Conservation (phyloP, 1,140 invertebrate species). For the Drosophila pallidifrons region DNA sequence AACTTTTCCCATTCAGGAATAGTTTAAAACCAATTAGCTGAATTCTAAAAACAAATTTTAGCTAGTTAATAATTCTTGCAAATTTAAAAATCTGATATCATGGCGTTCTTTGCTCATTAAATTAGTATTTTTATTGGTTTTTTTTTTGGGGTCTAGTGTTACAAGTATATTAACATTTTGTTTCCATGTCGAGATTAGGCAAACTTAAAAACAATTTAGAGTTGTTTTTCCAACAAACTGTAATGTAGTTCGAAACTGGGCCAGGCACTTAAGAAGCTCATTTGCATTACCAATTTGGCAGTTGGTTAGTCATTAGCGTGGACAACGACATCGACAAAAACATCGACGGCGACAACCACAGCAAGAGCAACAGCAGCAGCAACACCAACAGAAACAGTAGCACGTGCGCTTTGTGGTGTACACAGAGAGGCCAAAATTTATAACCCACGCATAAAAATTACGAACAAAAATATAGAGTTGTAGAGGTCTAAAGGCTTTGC, state of each 20-base stretch:
- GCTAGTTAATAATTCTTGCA: too few species aligned
- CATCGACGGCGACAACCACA: slow-evolving; percentile 24
- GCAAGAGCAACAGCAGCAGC: slow-evolving; percentile 15
- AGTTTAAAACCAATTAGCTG: not conserved
- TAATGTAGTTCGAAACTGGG: slow-evolving; percentile 39
- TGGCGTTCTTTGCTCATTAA: not conserved
- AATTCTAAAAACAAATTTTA: not conserved
- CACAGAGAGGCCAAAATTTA: slow-evolving; percentile 57
- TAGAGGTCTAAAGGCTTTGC: slow-evolving; percentile 25
- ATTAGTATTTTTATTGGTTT: not conserved
- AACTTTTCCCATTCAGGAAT: not conserved
- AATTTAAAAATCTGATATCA: too few species aligned
- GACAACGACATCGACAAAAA: slow-evolving; percentile 22
- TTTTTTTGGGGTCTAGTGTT: not conserved
- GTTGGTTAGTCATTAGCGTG: slow-evolving; percentile 48
- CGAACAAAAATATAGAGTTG: slow-evolving; percentile 23
- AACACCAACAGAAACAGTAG: slow-evolving; percentile 53
- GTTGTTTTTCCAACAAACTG: slow-evolving; percentile 20
- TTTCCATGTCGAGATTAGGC: slow-evolving; percentile 23
- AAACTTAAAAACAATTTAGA: slow-evolving; percentile 5
- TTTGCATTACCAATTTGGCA: slow-evolving; percentile 56
- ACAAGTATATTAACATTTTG: slow-evolving; percentile 4
- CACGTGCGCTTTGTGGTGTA: slow-evolving; percentile 59
- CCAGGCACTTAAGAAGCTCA: slow-evolving; percentile 53
- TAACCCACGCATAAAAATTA: slow-evolving; percentile 68